Base-by-base conservation (phyloP, 2,888 invertebrate genomes). In the Dascillus cervinus region DNA sequence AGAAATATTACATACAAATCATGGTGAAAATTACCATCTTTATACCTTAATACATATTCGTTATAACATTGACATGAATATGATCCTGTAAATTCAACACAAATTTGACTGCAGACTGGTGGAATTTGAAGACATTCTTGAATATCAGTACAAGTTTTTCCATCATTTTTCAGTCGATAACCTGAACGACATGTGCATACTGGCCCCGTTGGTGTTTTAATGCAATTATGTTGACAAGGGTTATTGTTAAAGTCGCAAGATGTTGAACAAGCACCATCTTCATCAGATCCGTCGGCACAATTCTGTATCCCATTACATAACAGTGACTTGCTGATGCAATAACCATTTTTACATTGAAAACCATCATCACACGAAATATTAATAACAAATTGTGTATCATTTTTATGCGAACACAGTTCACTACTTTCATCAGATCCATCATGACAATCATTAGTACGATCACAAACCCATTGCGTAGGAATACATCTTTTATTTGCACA, bases 341-440 rank as follows among this genome's bases (percentile, higher is more conserved):
- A 67, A 0, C 82, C 82, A 34, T 67, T 69, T 12, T 63, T 65
- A 49, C 81, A 60, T 37, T 55, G 42, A 47, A 70, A 79, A 39
- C 69, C 67, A 42, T 66, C 55, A 19, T 61, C 49, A 39, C 71
- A 71, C 10, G 57, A 44, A 14, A 29, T 26, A 5, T 31, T 15
- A 26, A 8, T 24, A 13, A 11, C 3, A 2, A 21, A 14, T 14
- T 32, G 39, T 10, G 27, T 19, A 11, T 23, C n/a, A 10, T 35
- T 29, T 33, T 30, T 12, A 26, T 32, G 41, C 2, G 41, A 34
- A 39, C 62, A 66, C 19, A 56, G 51, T 4, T 45, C 44, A 3
- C 43, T 13, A 5, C 71, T 72, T 56, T 89, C 88, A 52, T 89
- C 88, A 0, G 79, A 79, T 6, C 73, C 73, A 51, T 88, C 87